These are phyloP conservation scores for Drosophila nigricruria DNA, from an alignment of 2,888 invertebrate species.

Conservation along the genomic window DNA sequence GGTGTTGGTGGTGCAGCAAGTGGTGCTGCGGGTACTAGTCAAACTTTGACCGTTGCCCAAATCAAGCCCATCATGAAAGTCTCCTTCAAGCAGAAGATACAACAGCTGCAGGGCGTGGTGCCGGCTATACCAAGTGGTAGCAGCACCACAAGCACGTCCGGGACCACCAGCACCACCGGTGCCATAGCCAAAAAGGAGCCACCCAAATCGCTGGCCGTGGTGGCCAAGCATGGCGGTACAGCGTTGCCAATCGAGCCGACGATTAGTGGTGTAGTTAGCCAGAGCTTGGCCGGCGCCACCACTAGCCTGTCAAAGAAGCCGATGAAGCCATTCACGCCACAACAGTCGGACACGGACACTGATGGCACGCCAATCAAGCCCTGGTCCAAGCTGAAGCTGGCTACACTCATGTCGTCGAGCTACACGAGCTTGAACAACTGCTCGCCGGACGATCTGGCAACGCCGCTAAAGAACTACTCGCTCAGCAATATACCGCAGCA, in stretches of 20 bases:
- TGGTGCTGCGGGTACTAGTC: constrained; percentile 16
- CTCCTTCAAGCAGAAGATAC: constrained; percentile 88
- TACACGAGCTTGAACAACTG: constrained; percentile 83
- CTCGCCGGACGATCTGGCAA: constrained; percentile 75
- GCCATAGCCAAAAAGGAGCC: constrained; percentile 84
- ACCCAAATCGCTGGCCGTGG: constrained; percentile 71
- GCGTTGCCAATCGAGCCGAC: constrained; percentile 7
- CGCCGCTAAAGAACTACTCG: constrained; percentile 78
- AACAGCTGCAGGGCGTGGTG: constrained; percentile 86
- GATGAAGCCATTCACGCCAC: constrained; percentile 56
- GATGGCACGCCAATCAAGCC: constrained; percentile 86
- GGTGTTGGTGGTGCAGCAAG: neutral
- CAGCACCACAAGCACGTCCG: constrained; percentile 19
- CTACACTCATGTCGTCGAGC: constrained; percentile 86
- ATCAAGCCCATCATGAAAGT: constrained; percentile 86
- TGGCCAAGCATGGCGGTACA: constrained; percentile 55
- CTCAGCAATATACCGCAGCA: constrained; percentile 77
- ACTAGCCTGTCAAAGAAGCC: constrained; percentile 70
- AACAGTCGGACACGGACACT: constrained; percentile 84
- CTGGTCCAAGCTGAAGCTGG: constrained; percentile 92
- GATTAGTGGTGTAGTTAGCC: neutral
- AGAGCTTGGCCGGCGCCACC: constrained; percentile 69
- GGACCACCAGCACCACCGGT: constrained; percentile 43
- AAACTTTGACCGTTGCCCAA: constrained; percentile 62
- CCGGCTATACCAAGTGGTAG: constrained; percentile 15